Evolutionary conservation across 1,140 invertebrate species (phyloP).

Genomic region (Ganaspis sp.): DNA sequence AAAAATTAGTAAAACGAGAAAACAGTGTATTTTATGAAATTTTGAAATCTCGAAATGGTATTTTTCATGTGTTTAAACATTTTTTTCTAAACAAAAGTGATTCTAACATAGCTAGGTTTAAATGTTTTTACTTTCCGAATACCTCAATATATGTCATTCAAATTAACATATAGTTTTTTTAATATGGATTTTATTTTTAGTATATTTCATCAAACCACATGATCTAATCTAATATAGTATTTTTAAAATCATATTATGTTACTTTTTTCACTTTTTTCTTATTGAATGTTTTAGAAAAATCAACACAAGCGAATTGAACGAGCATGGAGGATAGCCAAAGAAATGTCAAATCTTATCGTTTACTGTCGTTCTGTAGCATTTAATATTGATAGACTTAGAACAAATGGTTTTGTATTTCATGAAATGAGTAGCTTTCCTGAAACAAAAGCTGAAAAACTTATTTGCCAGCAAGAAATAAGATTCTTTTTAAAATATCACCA

Average conservation of each 20-base stretch:
- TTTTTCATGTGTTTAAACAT: too few species aligned
- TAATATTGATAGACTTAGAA: constrained; percentile 81
- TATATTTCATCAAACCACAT: too few species aligned
- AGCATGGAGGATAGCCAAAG: constrained; percentile 92
- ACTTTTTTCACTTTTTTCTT: too few species aligned
- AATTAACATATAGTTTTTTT: too few species aligned
- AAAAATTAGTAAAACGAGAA: too few species aligned
- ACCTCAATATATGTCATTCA: too few species aligned
- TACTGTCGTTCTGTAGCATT: constrained; percentile 95
- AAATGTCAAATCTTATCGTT: constrained; percentile 97
- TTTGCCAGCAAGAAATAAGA: constrained; percentile 86
- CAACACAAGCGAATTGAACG: constrained; percentile 92
- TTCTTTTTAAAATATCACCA: constrained; percentile 92
- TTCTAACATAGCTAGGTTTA: too few species aligned
- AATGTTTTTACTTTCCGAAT: too few species aligned
- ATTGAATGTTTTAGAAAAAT: constrained; percentile 79
- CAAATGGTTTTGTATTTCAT: constrained; percentile 85
- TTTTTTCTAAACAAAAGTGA: too few species aligned
- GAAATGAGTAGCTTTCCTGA: constrained; percentile 99
- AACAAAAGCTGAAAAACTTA: constrained; percentile 94
- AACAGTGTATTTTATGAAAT: too few species aligned
- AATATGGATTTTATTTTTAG: too few species aligned
- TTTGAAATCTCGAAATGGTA: too few species aligned
- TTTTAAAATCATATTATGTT: background rate
- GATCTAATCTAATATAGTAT: background rate